phyloP scores from a whole-genome alignment of 2,888 invertebrate genomes.

The Caenorhabditis japonica region DNA sequence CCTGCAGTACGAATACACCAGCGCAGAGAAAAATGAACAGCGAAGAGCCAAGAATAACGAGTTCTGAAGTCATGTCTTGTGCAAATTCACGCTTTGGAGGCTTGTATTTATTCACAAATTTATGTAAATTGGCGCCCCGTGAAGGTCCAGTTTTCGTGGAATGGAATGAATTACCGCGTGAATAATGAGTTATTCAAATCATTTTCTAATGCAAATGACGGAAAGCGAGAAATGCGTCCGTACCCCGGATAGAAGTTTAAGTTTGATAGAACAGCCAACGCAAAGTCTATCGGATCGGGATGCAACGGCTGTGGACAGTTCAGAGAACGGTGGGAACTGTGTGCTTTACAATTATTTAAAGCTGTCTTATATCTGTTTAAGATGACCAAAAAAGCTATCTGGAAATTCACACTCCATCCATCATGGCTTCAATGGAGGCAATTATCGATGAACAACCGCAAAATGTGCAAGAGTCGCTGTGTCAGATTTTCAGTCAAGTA shows the following conservation, averaged over 20 bases:
- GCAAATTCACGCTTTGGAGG: background rate
- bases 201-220: constrained; percentile 7
- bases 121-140: constrained; percentile 28
- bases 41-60: constrained; percentile 26
- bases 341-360: too few species aligned
- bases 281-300: background rate
- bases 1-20: constrained; percentile 23
- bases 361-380: background rate
- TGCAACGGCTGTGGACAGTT: background rate
- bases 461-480: constrained; percentile 36
- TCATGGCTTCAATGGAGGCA: constrained; percentile 47
- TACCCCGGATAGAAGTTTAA: background rate
- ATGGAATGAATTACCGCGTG: background rate
- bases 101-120: constrained; percentile 1
- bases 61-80: constrained; percentile 30
- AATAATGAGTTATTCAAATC: background rate
- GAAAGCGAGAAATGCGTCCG: background rate
- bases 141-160: constrained; percentile 7
- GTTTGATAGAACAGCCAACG: background rate
- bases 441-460: constrained; percentile 18
- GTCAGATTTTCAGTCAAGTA: constrained; percentile 43
- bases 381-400: constrained; percentile 20
- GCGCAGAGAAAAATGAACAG: constrained; percentile 9
- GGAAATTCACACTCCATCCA: constrained; percentile 31
- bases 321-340: background rate